A percentile compares a stretch with the other conserved stretches of the same genome.
These are phyloP conservation scores for Baronia brevicornis DNA, from an alignment of 2,888 invertebrate species.

Conservation along the genomic window DNA sequence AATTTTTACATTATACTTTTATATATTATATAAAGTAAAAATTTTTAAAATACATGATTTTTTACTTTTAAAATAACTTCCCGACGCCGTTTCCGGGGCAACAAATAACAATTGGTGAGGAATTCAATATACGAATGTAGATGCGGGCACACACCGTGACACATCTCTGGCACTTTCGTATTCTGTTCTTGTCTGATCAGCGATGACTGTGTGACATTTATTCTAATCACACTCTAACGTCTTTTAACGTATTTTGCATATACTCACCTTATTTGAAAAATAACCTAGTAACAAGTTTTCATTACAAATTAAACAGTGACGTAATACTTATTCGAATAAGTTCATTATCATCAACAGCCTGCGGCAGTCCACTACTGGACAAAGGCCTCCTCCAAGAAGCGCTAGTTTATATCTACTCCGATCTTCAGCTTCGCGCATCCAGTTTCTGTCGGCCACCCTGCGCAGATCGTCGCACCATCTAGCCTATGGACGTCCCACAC, in stretches of 20 bases:
- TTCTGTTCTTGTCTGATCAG: constrained; percentile 39
- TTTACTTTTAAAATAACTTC: constrained; percentile 28
- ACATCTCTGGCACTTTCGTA: constrained; percentile 37
- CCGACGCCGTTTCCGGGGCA: constrained; percentile 50
- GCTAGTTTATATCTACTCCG: no score
- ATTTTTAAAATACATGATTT: constrained; percentile 2
- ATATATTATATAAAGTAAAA: constrained; percentile 1
- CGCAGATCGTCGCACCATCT: no score
- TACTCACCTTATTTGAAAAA: background rate
- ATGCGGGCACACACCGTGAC: constrained; percentile 39
- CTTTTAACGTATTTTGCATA: constrained; percentile 26
- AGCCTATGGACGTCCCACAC: no score
- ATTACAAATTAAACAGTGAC: background rate
- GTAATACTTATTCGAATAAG: background rate
- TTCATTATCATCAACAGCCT: no score
- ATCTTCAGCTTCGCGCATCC: no score
- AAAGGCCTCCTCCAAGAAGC: no score
- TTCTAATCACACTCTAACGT: constrained; percentile 31
- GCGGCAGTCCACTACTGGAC: no score
- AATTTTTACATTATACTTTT: no score
- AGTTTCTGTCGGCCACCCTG: no score
- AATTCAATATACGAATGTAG: constrained; percentile 55
- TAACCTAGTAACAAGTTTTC: background rate
- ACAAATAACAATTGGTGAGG: constrained; percentile 57
- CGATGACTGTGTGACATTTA: constrained; percentile 44